Percentiles rank a stretch among this genome's conserved stretches.
These are phyloP conservation scores for Pandion haliaetus DNA, from an alignment of 2,113 vertebrate genomes.

Conservation along the genomic window DNA sequence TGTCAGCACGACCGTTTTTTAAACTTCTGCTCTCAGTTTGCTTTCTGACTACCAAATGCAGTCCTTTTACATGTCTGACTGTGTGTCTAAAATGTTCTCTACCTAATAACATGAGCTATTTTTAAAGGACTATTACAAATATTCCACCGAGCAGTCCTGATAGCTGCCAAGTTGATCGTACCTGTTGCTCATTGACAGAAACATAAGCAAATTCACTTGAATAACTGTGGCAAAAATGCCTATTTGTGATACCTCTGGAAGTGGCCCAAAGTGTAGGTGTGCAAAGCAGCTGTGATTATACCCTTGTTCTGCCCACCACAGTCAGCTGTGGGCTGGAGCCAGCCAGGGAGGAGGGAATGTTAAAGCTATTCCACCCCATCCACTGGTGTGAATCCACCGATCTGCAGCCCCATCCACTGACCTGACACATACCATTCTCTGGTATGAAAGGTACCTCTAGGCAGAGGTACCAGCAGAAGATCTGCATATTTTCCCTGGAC, in stretches of 20 bases:
- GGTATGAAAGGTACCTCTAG: background rate
- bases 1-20: background rate
- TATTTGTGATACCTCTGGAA: background rate
- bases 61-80: background rate
- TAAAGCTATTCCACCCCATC: background rate
- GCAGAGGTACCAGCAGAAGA: background rate
- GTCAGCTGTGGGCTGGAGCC: background rate
- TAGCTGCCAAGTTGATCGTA: background rate
- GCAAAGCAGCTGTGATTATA: background rate
- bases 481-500: background rate
- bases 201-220: background rate
- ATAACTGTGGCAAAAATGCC: background rate
- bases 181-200: background rate
- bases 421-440: background rate
- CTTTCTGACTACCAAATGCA: background rate
- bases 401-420: background rate
- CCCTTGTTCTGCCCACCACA: background rate
- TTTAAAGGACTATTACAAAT: background rate
- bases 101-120: background rate
- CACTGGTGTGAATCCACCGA: background rate
- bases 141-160: background rate
- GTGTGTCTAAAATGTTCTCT: background rate
- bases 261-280: background rate
- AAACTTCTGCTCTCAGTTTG: background rate
- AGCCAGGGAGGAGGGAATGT: background rate